A percentile compares a stretch with the other conserved stretches of the same genome.
Conservation (phyloP, 1,140 invertebrate species). For the Drosophila virilis region DNA sequence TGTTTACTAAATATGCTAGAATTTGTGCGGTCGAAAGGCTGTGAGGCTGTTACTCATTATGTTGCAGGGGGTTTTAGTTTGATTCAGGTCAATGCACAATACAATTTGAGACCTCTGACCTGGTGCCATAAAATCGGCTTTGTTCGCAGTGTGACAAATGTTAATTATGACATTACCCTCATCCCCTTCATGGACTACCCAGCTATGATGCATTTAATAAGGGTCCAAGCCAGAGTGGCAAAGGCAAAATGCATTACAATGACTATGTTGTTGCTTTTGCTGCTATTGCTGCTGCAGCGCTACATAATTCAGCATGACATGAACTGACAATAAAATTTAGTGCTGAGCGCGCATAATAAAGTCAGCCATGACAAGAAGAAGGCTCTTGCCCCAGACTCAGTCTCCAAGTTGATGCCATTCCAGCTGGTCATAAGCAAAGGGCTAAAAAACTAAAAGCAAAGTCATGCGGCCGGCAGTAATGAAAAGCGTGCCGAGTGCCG, state of each 20-base stretch:
- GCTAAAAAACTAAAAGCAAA: constrained; percentile 79
- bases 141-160: constrained; percentile 71
- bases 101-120: constrained; percentile 54
- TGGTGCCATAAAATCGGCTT: constrained; percentile 47
- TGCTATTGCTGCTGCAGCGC: constrained; percentile 51
- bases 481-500: constrained; percentile 52
- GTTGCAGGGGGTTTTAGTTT: constrained; percentile 16
- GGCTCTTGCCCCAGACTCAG: constrained; percentile 12
- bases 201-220: constrained; percentile 70
- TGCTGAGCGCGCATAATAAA: constrained; percentile 83
- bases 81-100: constrained; percentile 77
- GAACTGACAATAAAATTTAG: constrained; percentile 84
- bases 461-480: constrained; percentile 78
- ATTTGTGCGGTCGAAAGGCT: constrained; percentile 45
- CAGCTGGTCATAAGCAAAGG: constrained; percentile 60
- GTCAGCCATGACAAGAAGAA: constrained; percentile 48
- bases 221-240: constrained; percentile 44
- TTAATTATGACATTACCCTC: constrained; percentile 67
- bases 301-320: constrained; percentile 83
- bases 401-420: constrained; percentile 39
- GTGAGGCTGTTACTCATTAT: constrained; percentile 11
- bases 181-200: not conserved
- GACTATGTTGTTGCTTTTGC: constrained; percentile 57
- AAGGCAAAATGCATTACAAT: constrained; percentile 76
- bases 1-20: constrained; percentile 80